phyloP scores from a whole-genome alignment of 2,888 invertebrate species.

The Stegophylla sp. region DNA sequence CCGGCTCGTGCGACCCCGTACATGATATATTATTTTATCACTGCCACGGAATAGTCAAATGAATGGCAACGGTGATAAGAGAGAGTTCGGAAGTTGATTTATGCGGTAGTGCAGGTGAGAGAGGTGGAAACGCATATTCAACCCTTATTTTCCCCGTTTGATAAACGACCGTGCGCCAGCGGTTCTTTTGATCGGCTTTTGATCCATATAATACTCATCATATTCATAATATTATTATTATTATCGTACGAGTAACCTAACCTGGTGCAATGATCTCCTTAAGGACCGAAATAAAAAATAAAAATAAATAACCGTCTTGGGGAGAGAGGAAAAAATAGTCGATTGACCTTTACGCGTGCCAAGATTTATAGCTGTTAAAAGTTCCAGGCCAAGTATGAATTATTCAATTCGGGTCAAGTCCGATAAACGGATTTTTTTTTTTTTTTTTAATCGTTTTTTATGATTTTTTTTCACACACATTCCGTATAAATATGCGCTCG shows the following conservation, averaged over 20 bases:
- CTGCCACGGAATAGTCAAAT: constrained; percentile 29
- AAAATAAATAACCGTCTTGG: no score
- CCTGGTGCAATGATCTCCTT: no score
- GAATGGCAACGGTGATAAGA: constrained; percentile 53
- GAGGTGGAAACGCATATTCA: constrained; percentile 44
- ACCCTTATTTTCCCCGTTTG: constrained; percentile 37
- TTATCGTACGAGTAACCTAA: no score
- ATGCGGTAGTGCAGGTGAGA: constrained; percentile 38
- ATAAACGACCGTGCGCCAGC: constrained; percentile 35
- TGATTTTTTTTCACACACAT: no score
- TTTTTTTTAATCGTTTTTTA: no score
- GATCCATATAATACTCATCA: no score
- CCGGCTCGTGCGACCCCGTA: background rate
- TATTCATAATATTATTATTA: no score
- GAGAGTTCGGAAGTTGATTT: constrained; percentile 54
- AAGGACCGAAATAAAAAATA: no score
- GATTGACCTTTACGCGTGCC: background rate
- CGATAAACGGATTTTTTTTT: no score
- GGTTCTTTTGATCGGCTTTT: background rate
- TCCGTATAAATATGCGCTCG: no score
- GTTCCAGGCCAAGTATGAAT: background rate
- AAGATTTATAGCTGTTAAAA: constrained; percentile 17
- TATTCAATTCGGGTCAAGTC: background rate
- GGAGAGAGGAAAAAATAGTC: no score
- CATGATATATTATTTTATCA: constrained; percentile 58